Percentiles rank a stretch among this genome's conserved stretches.
Conservation (phyloP, 64 coral and sea anemone species). For the Actinia equina region DNA sequence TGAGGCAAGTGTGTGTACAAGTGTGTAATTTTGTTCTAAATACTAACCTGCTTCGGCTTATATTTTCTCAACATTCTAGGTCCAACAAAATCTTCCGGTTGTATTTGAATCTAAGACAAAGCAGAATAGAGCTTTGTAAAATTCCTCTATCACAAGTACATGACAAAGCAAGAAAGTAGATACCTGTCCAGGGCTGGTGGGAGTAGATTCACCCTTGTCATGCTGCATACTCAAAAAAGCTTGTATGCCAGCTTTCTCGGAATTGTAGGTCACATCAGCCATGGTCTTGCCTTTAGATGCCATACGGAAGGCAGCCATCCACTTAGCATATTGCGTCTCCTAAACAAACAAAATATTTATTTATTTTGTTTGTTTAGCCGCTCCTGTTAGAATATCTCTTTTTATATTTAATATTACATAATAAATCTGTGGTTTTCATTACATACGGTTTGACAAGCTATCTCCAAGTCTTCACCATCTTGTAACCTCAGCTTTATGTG, state of each 20-base stretch:
- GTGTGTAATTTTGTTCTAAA: too few species aligned
- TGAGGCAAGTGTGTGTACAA: too few species aligned
- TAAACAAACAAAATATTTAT: conserved; percentile 28
- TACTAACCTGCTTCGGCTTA: conserved; percentile 86
- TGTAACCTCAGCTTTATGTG: conserved; percentile 70
- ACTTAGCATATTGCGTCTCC: conserved; percentile 96
- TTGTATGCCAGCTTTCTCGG: conserved; percentile 92
- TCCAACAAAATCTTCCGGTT: conserved; percentile 97
- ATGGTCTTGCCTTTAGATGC: conserved; percentile 98
- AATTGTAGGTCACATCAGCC: conserved; percentile 90
- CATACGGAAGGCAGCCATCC: conserved; percentile 95
- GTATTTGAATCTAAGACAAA: conserved; percentile 78
- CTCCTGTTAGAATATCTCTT: too few species aligned
- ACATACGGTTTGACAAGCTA: conserved; percentile 80
- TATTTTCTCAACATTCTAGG: conserved; percentile 86
- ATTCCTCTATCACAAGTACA: background rate
- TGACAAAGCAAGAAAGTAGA: background rate
- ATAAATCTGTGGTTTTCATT: background rate
- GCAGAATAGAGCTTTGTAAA: background rate
- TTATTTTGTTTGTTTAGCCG: too few species aligned
- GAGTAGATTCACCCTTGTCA: conserved; percentile 77
- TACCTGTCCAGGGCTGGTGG: conserved; percentile 89
- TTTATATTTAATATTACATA: too few species aligned
- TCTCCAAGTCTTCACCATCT: conserved; percentile 75
- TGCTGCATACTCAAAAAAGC: conserved; percentile 98